Evolutionary conservation across 2,888 invertebrate genomes (phyloP).

Genomic region (Eudemis profundana): DNA sequence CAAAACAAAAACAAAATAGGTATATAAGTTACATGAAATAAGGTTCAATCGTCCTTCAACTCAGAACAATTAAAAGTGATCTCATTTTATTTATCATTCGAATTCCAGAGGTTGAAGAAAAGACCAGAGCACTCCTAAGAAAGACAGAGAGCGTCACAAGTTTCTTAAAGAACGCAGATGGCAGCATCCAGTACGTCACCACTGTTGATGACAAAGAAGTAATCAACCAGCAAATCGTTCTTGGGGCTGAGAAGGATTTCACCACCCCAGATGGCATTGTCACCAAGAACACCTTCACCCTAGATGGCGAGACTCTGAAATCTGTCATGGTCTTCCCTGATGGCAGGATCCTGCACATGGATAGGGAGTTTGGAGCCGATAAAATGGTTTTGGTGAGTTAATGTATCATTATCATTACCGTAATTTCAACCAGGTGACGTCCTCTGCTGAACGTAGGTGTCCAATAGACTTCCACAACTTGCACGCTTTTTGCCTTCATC

Average conservation of each 20-base stretch:
- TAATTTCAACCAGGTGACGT: background rate
- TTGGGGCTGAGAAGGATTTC: slow-evolving; percentile 44
- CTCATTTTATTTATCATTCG: background rate
- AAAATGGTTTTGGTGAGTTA: slow-evolving; percentile 45
- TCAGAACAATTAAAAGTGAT: no score
- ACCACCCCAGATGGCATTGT: slow-evolving; percentile 45
- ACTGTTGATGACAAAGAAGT: slow-evolving; percentile 31
- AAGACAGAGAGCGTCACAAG: slow-evolving; percentile 36
- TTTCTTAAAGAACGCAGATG: slow-evolving; percentile 45
- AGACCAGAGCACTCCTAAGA: slow-evolving; percentile 39
- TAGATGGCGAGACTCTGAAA: slow-evolving; percentile 44
- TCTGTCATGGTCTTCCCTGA: slow-evolving; percentile 39
- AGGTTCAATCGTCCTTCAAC: no score
- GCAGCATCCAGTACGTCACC: slow-evolving; percentile 45
- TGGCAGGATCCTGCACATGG: slow-evolving; percentile 43
- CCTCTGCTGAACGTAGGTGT: background rate
- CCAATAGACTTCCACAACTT: no score
- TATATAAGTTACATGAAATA: no score
- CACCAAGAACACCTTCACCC: slow-evolving; percentile 43
- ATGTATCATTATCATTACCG: slow-evolving; percentile 16
- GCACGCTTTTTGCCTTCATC: no score
- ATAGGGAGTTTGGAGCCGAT: slow-evolving; percentile 42
- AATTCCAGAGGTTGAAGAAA: slow-evolving; percentile 41
- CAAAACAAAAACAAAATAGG: no score
- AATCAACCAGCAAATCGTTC: slow-evolving; percentile 38